Conservation (phyloP, 2,888 invertebrate genomes). For the Ectobius pallidus region DNA sequence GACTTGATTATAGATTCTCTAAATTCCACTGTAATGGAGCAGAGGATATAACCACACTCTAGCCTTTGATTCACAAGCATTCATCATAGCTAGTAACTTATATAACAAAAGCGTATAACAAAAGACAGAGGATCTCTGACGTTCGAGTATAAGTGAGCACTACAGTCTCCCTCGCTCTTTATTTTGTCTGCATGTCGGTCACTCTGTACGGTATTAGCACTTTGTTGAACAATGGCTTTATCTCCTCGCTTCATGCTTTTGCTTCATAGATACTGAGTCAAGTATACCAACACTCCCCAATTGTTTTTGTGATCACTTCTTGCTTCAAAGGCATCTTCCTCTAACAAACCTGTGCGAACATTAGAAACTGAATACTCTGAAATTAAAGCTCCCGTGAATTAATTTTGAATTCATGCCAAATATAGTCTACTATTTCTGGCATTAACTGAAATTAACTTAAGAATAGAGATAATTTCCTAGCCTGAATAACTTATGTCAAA, state of each 20-base stretch:
- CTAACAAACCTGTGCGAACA: too few relatives aligned
- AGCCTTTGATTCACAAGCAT: neutral
- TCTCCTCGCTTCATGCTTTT: neutral
- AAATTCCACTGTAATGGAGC: too few relatives aligned
- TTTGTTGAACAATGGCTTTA: constrained; percentile 7
- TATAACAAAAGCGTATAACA: neutral
- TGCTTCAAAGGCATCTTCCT: too few relatives aligned
- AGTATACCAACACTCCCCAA: neutral
- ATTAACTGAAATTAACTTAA: too few relatives aligned
- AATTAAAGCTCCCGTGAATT: too few relatives aligned
- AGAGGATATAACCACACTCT: neutral
- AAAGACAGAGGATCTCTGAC: neutral
- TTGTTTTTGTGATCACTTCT: neutral
- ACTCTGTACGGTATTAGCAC: neutral
- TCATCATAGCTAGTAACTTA: neutral
- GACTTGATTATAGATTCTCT: too few relatives aligned
- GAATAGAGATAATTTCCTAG: too few relatives aligned
- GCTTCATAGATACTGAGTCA: too few relatives aligned
- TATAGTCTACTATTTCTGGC: too few relatives aligned
- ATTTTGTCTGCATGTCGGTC: neutral
- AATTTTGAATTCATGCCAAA: too few relatives aligned
- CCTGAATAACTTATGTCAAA: too few relatives aligned
- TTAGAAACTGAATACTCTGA: too few relatives aligned
- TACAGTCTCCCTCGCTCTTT: neutral
- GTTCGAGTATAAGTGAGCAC: neutral